Evolutionary conservation across 2,113 vertebrate species (phyloP).

Genomic region (Cisticola juncidis): DNA sequence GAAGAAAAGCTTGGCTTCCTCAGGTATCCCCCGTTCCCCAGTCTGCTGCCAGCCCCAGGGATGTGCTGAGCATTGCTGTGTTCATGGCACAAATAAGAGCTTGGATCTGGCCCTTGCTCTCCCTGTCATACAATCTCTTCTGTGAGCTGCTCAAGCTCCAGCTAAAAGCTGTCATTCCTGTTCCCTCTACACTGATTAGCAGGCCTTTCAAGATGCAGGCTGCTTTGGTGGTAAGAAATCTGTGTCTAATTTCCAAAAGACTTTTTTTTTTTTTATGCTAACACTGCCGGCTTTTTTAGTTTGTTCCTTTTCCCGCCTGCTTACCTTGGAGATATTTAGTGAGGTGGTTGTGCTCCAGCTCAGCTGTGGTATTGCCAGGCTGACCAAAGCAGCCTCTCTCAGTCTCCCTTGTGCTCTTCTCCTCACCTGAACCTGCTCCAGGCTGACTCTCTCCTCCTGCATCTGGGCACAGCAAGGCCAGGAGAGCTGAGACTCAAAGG

Average conservation of each 20-base stretch:
- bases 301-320: not conserved
- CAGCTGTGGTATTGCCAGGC: not conserved
- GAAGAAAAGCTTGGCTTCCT: not conserved
- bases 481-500: accelerated
- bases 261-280: not conserved
- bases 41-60: not conserved
- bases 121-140: not conserved
- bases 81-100: not conserved
- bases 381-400: not conserved
- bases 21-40: not conserved
- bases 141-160: not conserved
- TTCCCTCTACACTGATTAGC: not conserved
- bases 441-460: not conserved
- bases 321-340: not conserved
- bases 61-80: not conserved
- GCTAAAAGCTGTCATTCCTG: not conserved
- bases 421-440: not conserved
- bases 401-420: not conserved
- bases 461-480: accelerated
- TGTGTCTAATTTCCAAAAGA: not conserved
- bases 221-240: not conserved
- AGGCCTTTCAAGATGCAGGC: not conserved
- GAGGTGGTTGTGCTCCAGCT: not conserved
- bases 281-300: not conserved
- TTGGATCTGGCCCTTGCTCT: not conserved